These are phyloP conservation scores for Scomber japonicus DNA, from an alignment of 2,113 vertebrate genomes.

Conservation along the genomic window DNA sequence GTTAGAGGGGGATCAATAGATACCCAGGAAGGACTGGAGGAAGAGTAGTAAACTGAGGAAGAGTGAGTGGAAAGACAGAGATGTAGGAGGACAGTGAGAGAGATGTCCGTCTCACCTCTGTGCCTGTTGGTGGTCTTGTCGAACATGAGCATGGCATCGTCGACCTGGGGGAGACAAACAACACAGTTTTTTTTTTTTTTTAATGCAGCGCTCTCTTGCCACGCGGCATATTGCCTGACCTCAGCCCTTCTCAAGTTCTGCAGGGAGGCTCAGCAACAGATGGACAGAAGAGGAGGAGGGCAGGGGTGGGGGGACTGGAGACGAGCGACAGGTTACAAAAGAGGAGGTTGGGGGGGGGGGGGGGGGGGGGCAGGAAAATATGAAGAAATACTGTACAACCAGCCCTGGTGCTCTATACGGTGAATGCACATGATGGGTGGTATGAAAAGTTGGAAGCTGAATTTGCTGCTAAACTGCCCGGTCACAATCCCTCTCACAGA, in stretches of 20 bases:
- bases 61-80: conserved; percentile 11
- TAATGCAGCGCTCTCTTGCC: conserved; percentile 41
- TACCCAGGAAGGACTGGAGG: conserved; percentile 54
- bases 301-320: conserved; percentile 39
- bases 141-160: conserved; percentile 99
- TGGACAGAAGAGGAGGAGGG: conserved; percentile 72
- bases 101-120: conserved; percentile 89
- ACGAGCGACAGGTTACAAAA: conserved; percentile 73
- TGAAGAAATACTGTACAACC: conserved; percentile 40
- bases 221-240: conserved; percentile 80
- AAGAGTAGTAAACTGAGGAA: conserved; percentile 61
- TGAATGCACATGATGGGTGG: conserved; percentile 17
- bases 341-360: conserved; percentile 45
- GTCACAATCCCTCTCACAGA: conserved; percentile 52
- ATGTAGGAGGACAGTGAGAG: conserved; percentile 1
- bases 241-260: conserved; percentile 83
- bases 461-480: conserved; percentile 44
- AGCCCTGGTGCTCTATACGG: not conserved
- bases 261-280: conserved; percentile 81
- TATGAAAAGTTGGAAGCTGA: conserved; percentile 41
- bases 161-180: conserved; percentile 89
- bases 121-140: conserved; percentile 99
- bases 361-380: conserved; percentile 23
- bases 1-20: conserved; percentile 79
- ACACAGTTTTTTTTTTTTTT: conserved; percentile 44